Conservation (phyloP, 2,797 vertebrate species). For the Rallus crepitans region DNA sequence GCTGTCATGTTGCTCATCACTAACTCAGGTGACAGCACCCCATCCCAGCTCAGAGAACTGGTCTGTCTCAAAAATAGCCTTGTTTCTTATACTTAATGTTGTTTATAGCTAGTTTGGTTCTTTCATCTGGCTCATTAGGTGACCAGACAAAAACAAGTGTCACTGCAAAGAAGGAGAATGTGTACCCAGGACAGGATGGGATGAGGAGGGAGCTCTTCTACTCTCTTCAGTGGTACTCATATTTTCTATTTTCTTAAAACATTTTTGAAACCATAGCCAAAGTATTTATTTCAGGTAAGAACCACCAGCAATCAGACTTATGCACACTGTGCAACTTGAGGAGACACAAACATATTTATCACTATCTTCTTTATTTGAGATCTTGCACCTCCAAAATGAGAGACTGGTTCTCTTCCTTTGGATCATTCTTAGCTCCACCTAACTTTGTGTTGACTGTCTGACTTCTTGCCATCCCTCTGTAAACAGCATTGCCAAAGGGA, state of each 20-base stretch:
- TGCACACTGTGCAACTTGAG: background rate
- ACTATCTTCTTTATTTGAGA: background rate
- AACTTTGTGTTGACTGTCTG: background rate
- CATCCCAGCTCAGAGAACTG: background rate
- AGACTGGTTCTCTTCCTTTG: background rate
- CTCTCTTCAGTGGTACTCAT: background rate
- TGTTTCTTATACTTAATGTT: background rate
- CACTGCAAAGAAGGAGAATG: background rate
- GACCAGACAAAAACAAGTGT: background rate
- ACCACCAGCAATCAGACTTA: background rate
- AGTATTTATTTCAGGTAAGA: background rate
- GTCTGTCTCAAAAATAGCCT: background rate
- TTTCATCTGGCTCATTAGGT: background rate
- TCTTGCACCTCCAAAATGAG: background rate
- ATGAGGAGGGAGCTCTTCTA: background rate
- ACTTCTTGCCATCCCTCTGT: background rate
- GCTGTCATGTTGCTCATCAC: background rate
- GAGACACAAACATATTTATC: background rate
- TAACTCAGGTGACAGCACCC: background rate
- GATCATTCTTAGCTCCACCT: background rate
- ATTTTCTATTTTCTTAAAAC: background rate
- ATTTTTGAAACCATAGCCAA: background rate
- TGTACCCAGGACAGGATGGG: background rate
- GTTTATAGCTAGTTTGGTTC: background rate
- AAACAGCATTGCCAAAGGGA: background rate